phyloP scores from a whole-genome alignment of 2,113 vertebrate species.

The Notechis scutatus region DNA sequence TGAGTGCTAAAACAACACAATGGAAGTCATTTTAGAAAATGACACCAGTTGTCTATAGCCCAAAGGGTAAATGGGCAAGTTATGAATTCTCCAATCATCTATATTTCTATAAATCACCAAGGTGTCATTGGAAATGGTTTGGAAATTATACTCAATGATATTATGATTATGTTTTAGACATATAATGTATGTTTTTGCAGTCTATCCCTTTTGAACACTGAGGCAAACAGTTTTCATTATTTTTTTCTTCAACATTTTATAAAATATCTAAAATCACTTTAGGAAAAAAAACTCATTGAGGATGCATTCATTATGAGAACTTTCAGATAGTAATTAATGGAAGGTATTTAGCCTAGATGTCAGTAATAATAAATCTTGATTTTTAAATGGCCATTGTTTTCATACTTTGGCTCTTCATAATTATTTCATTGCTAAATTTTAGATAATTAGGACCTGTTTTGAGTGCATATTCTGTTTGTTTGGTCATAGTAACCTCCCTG shows the following conservation, averaged over 20 bases:
- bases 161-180: neutral
- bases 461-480: neutral
- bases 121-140: neutral
- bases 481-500: neutral
- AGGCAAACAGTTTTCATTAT: neutral
- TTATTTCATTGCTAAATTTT: neutral
- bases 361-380: neutral
- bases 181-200: neutral
- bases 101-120: neutral
- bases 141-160: neutral
- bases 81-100: neutral
- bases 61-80: neutral
- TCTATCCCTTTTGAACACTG: neutral
- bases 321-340: neutral
- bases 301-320: neutral
- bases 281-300: neutral
- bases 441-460: neutral
- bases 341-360: neutral
- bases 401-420: neutral
- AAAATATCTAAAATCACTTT: neutral
- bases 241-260: neutral
- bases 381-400: neutral
- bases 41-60: neutral
- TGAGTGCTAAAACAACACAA: constrained; percentile 58
- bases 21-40: constrained; percentile 26